phyloP scores from a whole-genome alignment of 2,113 vertebrate species.

The Solea senegalensis region DNA sequence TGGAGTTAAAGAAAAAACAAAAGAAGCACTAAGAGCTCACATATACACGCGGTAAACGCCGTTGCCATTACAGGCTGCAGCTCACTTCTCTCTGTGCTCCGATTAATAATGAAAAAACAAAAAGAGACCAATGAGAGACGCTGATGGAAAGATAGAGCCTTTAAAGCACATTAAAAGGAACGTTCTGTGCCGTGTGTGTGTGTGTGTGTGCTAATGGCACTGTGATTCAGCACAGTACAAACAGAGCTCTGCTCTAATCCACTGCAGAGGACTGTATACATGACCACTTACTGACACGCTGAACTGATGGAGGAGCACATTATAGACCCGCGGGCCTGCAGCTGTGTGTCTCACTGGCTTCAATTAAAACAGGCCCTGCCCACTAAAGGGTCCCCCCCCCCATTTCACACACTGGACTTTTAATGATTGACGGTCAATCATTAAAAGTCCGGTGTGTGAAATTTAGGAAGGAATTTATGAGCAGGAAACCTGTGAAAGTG shows the following conservation, averaged over 20 bases:
- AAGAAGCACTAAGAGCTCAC: not conserved
- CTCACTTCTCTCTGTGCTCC: not conserved
- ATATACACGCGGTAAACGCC: not conserved
- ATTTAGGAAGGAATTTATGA: too few species aligned
- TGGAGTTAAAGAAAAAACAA: slow-evolving; percentile 8
- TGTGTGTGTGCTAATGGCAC: slow-evolving; percentile 20
- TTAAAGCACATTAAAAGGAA: slow-evolving; percentile 48
- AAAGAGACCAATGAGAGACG: slow-evolving; percentile 21
- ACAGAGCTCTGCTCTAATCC: slow-evolving; percentile 33
- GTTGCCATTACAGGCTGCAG: not conserved
- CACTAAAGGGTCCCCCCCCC: not conserved
- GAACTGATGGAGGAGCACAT: slow-evolving; percentile 38
- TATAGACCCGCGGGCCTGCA: not conserved
- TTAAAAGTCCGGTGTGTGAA: too few species aligned
- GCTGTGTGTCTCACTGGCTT: not conserved
- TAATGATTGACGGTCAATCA: not conserved
- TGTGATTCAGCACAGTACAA: slow-evolving; percentile 37
- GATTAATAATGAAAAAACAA: not conserved
- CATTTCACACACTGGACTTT: too few species aligned
- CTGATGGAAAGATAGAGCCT: slow-evolving; percentile 18
- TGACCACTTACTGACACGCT: slow-evolving; percentile 13
- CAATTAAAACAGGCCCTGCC: not conserved
- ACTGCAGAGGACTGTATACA: slow-evolving; percentile 7
- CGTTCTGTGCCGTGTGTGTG: slow-evolving; percentile 22
- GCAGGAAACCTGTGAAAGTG: too few species aligned